Percentiles rank a stretch among this genome's conserved stretches.
These are phyloP conservation scores for Hirtodrosophila alboralis DNA, from an alignment of 2,888 invertebrate genomes.

Conservation along the genomic window DNA sequence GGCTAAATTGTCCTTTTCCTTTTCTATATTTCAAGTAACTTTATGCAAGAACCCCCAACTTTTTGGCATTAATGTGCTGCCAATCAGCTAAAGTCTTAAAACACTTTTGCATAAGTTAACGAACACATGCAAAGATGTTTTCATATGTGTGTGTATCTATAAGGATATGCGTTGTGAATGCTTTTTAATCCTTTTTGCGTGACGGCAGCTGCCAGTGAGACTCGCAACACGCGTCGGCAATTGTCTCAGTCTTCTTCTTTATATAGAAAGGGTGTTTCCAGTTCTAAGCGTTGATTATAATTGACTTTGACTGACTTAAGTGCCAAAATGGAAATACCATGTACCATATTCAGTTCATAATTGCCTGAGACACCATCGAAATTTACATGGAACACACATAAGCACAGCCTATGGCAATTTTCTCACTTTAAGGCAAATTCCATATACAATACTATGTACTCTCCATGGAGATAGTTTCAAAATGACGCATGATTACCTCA, in stretches of 20 bases:
- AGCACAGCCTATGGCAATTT: slow-evolving; percentile 20
- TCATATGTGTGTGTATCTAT: slow-evolving; percentile 12
- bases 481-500: slow-evolving; percentile 50
- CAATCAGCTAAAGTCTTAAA: slow-evolving; percentile 75
- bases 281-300: slow-evolving; percentile 77
- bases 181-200: slow-evolving; percentile 73
- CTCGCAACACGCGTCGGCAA: slow-evolving; percentile 33
- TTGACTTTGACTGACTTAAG: slow-evolving; percentile 83
- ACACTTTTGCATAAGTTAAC: slow-evolving; percentile 72
- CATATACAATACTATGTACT: background rate
- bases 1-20: slow-evolving; percentile 22
- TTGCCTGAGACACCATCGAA: slow-evolving; percentile 29
- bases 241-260: slow-evolving; percentile 45
- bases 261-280: background rate
- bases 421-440: slow-evolving; percentile 29
- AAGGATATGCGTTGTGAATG: slow-evolving; percentile 48
- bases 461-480: slow-evolving; percentile 33
- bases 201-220: slow-evolving; percentile 47
- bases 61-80: slow-evolving; percentile 45
- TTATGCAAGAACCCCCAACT: slow-evolving; percentile 5
- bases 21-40: slow-evolving; percentile 11
- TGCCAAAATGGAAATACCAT: slow-evolving; percentile 84
- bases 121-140: slow-evolving; percentile 19
- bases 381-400: slow-evolving; percentile 19
- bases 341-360: slow-evolving; percentile 71